Evolutionary conservation across 2,113 vertebrate species (phyloP).

Genomic region (Aepyceros melampus): DNA sequence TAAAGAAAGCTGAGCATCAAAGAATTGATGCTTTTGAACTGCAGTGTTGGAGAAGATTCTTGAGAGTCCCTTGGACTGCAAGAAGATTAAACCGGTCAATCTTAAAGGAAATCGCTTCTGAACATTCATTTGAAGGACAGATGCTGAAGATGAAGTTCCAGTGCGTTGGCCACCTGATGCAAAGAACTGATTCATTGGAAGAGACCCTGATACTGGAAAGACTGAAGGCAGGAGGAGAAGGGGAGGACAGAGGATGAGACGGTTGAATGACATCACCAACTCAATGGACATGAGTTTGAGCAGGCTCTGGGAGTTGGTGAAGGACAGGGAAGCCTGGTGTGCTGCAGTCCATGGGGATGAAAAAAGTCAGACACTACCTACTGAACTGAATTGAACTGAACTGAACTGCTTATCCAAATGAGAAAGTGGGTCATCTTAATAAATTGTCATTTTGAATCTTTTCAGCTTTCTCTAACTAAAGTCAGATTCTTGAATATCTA

Average conservation of each 20-base stretch:
- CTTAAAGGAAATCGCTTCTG: neutral
- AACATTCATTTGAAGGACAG: neutral
- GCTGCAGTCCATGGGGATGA: neutral
- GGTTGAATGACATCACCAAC: neutral
- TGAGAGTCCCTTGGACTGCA: neutral
- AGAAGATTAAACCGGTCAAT: neutral
- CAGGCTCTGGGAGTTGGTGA: neutral
- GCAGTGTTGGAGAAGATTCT: neutral
- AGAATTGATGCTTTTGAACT: neutral
- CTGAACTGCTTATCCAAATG: neutral
- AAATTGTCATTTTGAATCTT: neutral
- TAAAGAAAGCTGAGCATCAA: neutral
- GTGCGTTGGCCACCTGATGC: neutral
- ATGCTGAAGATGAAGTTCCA: neutral
- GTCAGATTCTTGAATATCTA: neutral
- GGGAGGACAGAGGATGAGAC: neutral
- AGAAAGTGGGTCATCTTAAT: neutral
- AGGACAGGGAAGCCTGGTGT: neutral
- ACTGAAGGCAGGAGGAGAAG: neutral
- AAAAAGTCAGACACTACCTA: neutral
- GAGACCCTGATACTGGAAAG: neutral
- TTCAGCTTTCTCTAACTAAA: neutral
- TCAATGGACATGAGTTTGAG: neutral
- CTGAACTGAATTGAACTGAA: neutral
- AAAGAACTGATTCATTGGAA: neutral